These are phyloP conservation scores for Falcunculus frontatus DNA, from an alignment of 2,113 vertebrate genomes.

Conservation along the genomic window DNA sequence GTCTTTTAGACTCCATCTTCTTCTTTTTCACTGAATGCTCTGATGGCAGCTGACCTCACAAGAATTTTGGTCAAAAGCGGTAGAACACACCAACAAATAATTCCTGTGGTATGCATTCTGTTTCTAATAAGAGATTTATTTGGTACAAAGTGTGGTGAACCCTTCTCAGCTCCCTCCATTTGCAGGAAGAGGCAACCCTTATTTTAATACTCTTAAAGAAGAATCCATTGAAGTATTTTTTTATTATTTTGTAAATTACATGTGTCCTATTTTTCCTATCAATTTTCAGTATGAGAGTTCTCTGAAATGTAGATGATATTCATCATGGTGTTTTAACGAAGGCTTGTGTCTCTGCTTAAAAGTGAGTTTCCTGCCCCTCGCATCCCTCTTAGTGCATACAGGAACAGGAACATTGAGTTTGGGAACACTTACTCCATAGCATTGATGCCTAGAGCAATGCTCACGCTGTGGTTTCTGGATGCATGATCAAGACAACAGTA, in stretches of 20 bases:
- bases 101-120: neutral
- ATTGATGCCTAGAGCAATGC: neutral
- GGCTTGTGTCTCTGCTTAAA: neutral
- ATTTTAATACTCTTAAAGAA: neutral
- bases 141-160: neutral
- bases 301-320: neutral
- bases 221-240: neutral
- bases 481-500: neutral
- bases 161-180: neutral
- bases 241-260: neutral
- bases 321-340: neutral
- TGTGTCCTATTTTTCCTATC: neutral
- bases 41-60: neutral
- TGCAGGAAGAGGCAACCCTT: neutral
- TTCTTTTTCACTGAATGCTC: neutral
- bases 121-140: neutral
- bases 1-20: neutral
- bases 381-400: neutral
- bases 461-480: neutral
- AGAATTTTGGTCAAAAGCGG: neutral
- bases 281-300: neutral
- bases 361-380: neutral
- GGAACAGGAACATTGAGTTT: neutral
- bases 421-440: neutral
- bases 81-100: neutral